Base-by-base conservation (phyloP, 1,140 invertebrate species). In the Coboldia fuscipes region DNA sequence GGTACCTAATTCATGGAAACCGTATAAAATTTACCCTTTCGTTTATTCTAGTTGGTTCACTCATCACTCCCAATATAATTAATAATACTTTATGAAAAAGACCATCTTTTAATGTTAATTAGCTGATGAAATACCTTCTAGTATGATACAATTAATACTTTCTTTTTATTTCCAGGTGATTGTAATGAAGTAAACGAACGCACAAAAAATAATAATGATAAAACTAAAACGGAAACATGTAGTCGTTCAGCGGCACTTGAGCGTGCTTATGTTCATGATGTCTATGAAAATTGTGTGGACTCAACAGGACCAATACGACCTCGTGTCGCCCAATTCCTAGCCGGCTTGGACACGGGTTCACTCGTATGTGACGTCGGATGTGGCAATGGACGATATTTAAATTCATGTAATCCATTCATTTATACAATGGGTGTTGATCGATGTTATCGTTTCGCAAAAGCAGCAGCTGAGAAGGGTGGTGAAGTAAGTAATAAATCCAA, bases 301-400 rank as follows among this genome's bases (percentile, higher is more conserved):
- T 72, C 75, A 16, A 70, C 61, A 35, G 69, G 72, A 39, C 70
- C 73, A 37, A 65, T 70, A 19, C 85, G 86, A 71, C 85, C 86
- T 15, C 66, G 72, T 42, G 82, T 92, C 33, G 72, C 74, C 44
- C 69, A 83, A 45, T 92, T 94, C 58, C 68, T 96, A 31, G 59
- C 75, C 29, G 80, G 78, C 33, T 65, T 93, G 16, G 82, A 90
- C 47, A 81, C 84, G 2, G 86, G 85, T 30, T 82, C 84, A 34
- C 63, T 93, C 22, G 80, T 94, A 35, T 90, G 86, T 48, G 86
- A 94, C 59, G 75, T 92, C 39, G 89, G 88, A 37, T 94, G 88
- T 59, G 88, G 88, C 39, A 89, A 82, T 58, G 89, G 88, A 16
- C 86, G 90, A 50, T 92, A 93, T 57, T 60, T 93, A 41, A 75